Conservation (phyloP, 2,113 vertebrate species). For the Xyrauchen texanus region DNA sequence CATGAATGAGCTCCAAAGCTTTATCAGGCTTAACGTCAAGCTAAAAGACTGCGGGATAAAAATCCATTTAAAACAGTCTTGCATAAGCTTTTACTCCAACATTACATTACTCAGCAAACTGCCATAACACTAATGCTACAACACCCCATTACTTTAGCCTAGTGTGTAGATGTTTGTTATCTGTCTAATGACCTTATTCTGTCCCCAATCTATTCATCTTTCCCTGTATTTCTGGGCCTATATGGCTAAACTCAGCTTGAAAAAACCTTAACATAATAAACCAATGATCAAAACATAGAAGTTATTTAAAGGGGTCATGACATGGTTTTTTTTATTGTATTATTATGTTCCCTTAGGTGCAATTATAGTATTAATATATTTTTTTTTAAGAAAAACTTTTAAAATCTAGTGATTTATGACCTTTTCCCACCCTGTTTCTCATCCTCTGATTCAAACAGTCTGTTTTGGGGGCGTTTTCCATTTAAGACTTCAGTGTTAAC, state of each 20-base stretch:
- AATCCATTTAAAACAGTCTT: conserved; percentile 63
- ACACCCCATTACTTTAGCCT: background rate
- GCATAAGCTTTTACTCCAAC: conserved; percentile 58
- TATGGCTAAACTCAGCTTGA: background rate
- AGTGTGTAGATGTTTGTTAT: conserved; percentile 41
- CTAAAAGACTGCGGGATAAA: conserved; percentile 54
- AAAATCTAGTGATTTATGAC: too few relatives aligned
- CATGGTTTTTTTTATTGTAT: too few relatives aligned
- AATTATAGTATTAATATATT: too few relatives aligned
- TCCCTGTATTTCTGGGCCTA: conserved; percentile 26
- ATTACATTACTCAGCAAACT: conserved; percentile 68
- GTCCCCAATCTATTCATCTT: background rate
- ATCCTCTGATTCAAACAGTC: too few relatives aligned
- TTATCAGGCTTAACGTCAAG: conserved; percentile 49
- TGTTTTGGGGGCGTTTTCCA: too few relatives aligned
- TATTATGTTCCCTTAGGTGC: too few relatives aligned
- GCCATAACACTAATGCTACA: conserved; percentile 44
- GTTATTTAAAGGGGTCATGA: too few relatives aligned
- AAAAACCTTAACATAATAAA: conserved; percentile 26
- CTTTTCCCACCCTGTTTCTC: too few relatives aligned
- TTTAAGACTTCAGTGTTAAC: too few relatives aligned
- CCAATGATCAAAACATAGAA: conserved; percentile 52
- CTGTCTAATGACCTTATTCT: conserved; percentile 10
- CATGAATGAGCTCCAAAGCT: conserved; percentile 48
- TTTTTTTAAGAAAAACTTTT: too few relatives aligned